These are phyloP conservation scores for Liasis olivaceus DNA, from an alignment of 2,797 vertebrate genomes.

Conservation along the genomic window DNA sequence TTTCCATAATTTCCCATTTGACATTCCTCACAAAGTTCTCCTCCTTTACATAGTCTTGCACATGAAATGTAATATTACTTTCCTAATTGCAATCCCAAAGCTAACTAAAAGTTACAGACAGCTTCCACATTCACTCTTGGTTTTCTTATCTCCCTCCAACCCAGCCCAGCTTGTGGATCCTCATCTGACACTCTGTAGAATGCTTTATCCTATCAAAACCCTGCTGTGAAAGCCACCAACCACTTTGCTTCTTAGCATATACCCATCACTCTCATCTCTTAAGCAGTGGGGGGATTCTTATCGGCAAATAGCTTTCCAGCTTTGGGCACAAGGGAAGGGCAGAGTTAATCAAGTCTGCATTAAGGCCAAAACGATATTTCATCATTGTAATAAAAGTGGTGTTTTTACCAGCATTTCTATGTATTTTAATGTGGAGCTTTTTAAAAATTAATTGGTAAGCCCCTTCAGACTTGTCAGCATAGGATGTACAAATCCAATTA, in stretches of 20 bases:
- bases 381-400: slow-evolving; percentile 48
- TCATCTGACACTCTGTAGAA: slow-evolving; percentile 58
- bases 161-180: slow-evolving; percentile 39
- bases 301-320: slow-evolving; percentile 60
- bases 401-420: slow-evolving; percentile 48
- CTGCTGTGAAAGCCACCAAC: slow-evolving; percentile 58
- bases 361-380: slow-evolving; percentile 62
- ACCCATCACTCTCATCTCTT: slow-evolving; percentile 42
- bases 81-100: slow-evolving; percentile 35
- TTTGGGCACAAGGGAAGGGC: slow-evolving; percentile 64
- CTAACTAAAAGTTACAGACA: background rate
- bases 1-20: background rate
- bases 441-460: slow-evolving; percentile 1
- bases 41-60: background rate
- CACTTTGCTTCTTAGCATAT: slow-evolving; percentile 60
- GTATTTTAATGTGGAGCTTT: background rate
- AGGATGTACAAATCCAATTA: background rate
- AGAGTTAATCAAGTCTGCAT: slow-evolving; percentile 70
- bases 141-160: slow-evolving; percentile 57
- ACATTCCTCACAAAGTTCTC: background rate
- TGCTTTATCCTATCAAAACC: slow-evolving; percentile 67
- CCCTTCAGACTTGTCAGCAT: background rate
- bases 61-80: slow-evolving; percentile 2
- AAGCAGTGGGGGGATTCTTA: slow-evolving; percentile 55
- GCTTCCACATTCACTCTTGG: slow-evolving; percentile 32